Percentiles rank a stretch among this genome's conserved stretches.
Evolutionary conservation across 1,140 invertebrate species (phyloP).

Genomic region (Diploscapter pachys): DNA sequence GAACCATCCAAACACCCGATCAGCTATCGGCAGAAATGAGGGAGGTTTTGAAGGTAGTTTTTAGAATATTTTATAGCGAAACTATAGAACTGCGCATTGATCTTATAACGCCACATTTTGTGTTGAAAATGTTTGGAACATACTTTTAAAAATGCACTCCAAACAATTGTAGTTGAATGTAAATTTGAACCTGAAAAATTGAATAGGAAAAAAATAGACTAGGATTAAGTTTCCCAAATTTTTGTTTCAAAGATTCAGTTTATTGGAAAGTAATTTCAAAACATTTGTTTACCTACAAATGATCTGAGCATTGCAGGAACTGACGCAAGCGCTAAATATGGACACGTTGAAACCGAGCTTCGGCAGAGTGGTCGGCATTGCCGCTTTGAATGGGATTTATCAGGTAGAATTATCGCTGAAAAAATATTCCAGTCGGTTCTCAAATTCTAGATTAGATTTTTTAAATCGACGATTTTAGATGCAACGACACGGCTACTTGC

Average conservation of each 20-base stretch:
- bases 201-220: no score
- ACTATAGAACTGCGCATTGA: no score
- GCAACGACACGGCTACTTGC: slow-evolving; percentile 30
- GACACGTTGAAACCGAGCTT: slow-evolving; percentile 39
- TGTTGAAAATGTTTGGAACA: no score
- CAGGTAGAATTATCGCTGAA: slow-evolving; percentile 17
- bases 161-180: no score
- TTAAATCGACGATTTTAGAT: slow-evolving; percentile 21
- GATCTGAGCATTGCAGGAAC: slow-evolving; percentile 2
- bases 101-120: no score
- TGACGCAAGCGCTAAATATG: slow-evolving; percentile 39
- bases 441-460: not conserved
- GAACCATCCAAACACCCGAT: slow-evolving; percentile 10
- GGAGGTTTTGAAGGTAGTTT: slow-evolving; percentile 9
- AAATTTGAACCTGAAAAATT: no score
- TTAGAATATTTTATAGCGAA: no score
- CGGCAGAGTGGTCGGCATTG: slow-evolving; percentile 32
- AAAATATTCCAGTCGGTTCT: not conserved
- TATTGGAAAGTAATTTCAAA: not conserved
- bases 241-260: not conserved
- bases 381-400: slow-evolving; percentile 33
- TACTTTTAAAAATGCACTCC: no score
- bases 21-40: slow-evolving; percentile 20
- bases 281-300: not conserved
- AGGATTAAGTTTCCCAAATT: no score